These are phyloP conservation scores for Mesodorylaimus sp. DNA, from an alignment of 2,888 invertebrate genomes.

Conservation along the genomic window DNA sequence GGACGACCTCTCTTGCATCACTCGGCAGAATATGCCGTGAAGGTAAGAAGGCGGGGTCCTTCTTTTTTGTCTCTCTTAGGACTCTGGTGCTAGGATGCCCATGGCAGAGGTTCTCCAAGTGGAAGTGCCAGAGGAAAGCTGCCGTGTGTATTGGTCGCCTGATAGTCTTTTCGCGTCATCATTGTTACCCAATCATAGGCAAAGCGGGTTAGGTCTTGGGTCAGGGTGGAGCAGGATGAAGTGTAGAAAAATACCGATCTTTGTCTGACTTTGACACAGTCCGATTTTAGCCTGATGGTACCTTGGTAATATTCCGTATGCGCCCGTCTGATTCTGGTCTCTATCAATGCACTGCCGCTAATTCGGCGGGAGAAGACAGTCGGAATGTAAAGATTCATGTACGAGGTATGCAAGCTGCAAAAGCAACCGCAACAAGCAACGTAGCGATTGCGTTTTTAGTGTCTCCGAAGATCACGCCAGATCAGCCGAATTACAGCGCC, in stretches of 20 bases:
- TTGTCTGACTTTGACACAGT: slow-evolving; percentile 12
- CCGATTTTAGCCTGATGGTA: slow-evolving; percentile 11
- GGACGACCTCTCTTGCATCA: slow-evolving; percentile 21
- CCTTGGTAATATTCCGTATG: slow-evolving; percentile 3
- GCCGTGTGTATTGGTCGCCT: too few species aligned
- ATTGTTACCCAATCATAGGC: too few species aligned
- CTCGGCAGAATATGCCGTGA: slow-evolving; percentile 14
- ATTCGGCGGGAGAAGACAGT: slow-evolving; percentile 30
- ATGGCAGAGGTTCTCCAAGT: neutral
- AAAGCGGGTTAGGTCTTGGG: neutral
- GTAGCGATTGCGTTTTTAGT: slow-evolving; percentile 11
- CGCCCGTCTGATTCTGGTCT: slow-evolving; percentile 23
- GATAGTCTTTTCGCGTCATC: too few species aligned
- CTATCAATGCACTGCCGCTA: slow-evolving; percentile 34
- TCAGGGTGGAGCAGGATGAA: neutral
- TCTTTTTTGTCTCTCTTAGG: neutral
- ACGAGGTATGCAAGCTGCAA: slow-evolving; percentile 2
- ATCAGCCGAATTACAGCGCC: slow-evolving; percentile 8
- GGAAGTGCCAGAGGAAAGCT: too few species aligned
- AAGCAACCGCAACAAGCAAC: neutral
- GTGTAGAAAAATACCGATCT: neutral
- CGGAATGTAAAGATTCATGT: slow-evolving; percentile 14
- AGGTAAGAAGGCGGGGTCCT: too few species aligned
- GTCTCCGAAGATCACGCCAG: slow-evolving; percentile 13
- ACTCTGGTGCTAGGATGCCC: neutral